Conservation (phyloP, 2,888 invertebrate genomes). For the Dicranocentrus wangi region DNA sequence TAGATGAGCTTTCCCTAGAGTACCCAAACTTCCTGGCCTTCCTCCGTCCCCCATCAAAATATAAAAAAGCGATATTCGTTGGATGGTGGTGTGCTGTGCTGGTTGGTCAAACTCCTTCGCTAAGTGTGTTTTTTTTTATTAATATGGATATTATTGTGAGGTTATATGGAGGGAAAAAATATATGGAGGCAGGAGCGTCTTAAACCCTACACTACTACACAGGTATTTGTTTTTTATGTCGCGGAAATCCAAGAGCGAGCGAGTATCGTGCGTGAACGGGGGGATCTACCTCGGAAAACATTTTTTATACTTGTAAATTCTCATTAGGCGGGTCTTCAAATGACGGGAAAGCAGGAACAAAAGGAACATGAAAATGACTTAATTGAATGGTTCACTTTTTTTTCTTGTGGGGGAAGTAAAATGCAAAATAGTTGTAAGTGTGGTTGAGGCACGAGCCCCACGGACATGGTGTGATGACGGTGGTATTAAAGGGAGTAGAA, state of each 20-base stretch:
- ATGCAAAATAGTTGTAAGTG: slow-evolving; percentile 27
- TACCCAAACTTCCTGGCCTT: background rate
- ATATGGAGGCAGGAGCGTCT: no score
- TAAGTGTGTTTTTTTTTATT: no score
- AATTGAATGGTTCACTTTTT: slow-evolving; percentile 71
- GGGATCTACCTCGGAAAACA: background rate
- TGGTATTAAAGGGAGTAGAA: slow-evolving; percentile 1
- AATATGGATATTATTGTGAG: no score
- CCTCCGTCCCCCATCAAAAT: no score
- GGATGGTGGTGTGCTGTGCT: no score
- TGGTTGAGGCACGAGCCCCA: slow-evolving; percentile 5
- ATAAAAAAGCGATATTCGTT: slow-evolving; percentile 29
- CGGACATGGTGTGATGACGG: background rate
- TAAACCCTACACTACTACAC: no score
- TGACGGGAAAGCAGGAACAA: slow-evolving; percentile 45
- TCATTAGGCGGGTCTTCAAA: slow-evolving; percentile 73
- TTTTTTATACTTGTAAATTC: slow-evolving; percentile 60
- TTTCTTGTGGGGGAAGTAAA: slow-evolving; percentile 22
- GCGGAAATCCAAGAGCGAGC: slow-evolving; percentile 36
- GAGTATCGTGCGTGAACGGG: slow-evolving; percentile 32
- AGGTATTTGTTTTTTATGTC: slow-evolving; percentile 6
- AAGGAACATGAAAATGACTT: slow-evolving; percentile 70
- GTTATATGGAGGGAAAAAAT: no score
- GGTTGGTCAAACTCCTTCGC: no score
- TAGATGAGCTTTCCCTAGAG: slow-evolving; percentile 8